These are phyloP conservation scores for Pteropus rufus DNA, from an alignment of 2,797 vertebrate species.

Conservation along the genomic window DNA sequence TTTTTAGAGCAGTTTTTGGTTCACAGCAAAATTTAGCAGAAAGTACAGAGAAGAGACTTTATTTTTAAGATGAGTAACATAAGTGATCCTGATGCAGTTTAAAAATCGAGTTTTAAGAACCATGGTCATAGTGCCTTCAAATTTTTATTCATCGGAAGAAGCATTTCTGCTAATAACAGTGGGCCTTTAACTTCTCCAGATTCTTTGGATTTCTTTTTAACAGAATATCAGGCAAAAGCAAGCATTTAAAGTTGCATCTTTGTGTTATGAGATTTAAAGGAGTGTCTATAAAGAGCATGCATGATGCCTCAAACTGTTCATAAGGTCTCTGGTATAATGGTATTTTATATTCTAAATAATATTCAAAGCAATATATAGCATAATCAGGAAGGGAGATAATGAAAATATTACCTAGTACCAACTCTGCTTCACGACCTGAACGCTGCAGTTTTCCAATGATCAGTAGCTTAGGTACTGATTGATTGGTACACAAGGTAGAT, in stretches of 20 bases:
- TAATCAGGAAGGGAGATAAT: not conserved
- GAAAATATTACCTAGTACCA: not conserved
- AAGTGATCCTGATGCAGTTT: not conserved
- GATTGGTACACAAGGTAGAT: not conserved
- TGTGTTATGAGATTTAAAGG: not conserved
- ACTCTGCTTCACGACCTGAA: not conserved
- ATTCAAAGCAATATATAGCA: not conserved
- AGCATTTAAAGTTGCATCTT: not conserved
- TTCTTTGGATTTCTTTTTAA: not conserved
- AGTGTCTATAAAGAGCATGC: not conserved
- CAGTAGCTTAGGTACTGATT: not conserved
- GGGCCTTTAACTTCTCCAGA: not conserved
- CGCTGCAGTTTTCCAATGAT: not conserved
- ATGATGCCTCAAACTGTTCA: not conserved
- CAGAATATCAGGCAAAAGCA: not conserved
- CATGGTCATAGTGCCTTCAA: not conserved
- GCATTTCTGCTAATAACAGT: not conserved
- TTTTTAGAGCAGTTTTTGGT: slow-evolving; percentile 26
- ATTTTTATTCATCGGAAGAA: not conserved
- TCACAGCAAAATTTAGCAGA: slow-evolving; percentile 6
- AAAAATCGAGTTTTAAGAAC: not conserved
- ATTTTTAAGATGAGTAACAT: not conserved
- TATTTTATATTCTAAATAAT: slow-evolving; percentile 10
- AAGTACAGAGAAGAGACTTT: not conserved
- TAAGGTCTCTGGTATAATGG: not conserved